Evolutionary conservation across 2,888 invertebrate genomes (phyloP).

Genomic region (Congeria kusceri): DNA sequence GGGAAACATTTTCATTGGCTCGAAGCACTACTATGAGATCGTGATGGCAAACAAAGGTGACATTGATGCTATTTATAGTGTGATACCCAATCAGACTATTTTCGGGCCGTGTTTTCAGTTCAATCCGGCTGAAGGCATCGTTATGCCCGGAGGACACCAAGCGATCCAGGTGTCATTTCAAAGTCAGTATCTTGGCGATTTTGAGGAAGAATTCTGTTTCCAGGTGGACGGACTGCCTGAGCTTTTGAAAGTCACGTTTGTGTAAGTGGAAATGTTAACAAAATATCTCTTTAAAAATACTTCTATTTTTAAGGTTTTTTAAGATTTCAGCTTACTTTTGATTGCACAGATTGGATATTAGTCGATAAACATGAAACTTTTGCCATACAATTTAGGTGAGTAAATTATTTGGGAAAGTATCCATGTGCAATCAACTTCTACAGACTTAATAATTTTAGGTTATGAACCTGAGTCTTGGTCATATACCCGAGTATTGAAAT

Average conservation of each 20-base stretch:
- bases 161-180: slow-evolving; percentile 83
- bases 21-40: slow-evolving; percentile 84
- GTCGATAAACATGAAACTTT: too few species aligned
- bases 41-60: slow-evolving; percentile 85
- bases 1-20: slow-evolving; percentile 85
- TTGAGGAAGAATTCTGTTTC: slow-evolving; percentile 83
- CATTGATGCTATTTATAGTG: slow-evolving; percentile 85
- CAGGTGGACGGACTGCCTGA: slow-evolving; percentile 84
- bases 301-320: too few species aligned
- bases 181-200: slow-evolving; percentile 84
- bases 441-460: too few species aligned
- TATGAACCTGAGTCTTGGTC: too few species aligned
- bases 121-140: slow-evolving; percentile 84
- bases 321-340: too few species aligned
- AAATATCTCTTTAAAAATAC: too few species aligned
- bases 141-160: slow-evolving; percentile 85
- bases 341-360: too few species aligned
- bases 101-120: slow-evolving; percentile 84
- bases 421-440: too few species aligned
- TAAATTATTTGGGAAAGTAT: too few species aligned
- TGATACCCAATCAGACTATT: slow-evolving; percentile 78
- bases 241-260: slow-evolving; percentile 78
- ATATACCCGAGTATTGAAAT: too few species aligned
- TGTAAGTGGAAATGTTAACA: slow-evolving; percentile 71
- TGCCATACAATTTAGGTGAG: too few species aligned